These are phyloP conservation scores for Catocala nupta DNA, from an alignment of 2,888 invertebrate species.

Conservation along the genomic window DNA sequence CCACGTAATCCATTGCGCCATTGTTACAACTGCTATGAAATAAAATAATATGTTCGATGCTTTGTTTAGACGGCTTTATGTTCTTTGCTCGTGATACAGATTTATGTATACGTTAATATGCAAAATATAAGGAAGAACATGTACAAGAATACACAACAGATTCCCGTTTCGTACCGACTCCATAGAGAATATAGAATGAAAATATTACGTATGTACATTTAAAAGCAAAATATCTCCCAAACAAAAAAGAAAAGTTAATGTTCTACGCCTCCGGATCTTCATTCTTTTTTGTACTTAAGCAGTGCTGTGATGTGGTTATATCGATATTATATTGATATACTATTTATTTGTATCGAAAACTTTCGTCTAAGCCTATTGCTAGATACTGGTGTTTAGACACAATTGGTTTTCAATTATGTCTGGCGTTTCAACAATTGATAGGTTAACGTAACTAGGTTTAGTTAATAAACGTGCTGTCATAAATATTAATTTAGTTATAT, in stretches of 20 bases:
- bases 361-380: no score
- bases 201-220: conserved; percentile 44
- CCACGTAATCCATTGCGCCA: no score
- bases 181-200: conserved; percentile 26
- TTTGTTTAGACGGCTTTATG: background rate
- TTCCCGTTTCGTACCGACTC: conserved; percentile 16
- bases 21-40: no score
- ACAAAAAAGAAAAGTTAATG: conserved; percentile 53
- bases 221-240: conserved; percentile 49
- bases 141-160: conserved; percentile 8
- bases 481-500: no score
- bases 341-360: background rate
- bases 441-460: no score
- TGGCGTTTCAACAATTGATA: no score
- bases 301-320: conserved; percentile 27
- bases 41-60: no score
- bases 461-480: no score
- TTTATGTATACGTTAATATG: conserved; percentile 5
- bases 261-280: conserved; percentile 47
- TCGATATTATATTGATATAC: conserved; percentile 28
- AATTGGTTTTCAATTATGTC: no score
- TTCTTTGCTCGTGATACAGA: background rate
- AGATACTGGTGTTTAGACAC: no score
- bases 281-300: conserved; percentile 35
- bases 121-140: background rate